Base-by-base conservation (phyloP, 2,888 invertebrate genomes). In the Melanchra persicariae region DNA sequence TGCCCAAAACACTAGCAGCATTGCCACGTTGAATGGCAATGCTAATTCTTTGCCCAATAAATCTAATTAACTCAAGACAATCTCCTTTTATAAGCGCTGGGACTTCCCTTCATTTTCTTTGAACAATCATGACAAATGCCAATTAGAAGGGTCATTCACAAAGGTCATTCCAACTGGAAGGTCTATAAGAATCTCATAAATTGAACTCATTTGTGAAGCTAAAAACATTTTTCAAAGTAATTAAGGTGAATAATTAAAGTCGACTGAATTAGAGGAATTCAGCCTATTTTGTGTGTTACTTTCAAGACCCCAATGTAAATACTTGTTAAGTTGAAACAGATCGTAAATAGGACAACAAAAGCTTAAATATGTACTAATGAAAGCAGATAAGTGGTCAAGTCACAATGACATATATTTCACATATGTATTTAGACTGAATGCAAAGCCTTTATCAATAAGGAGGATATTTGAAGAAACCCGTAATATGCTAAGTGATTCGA, bases 221-320 rank as follows among this genome's bases (percentile, higher is more conserved):
- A 7, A 26, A 74, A 76, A 76, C 43, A 49, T 54, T 74, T 76
- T 76, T 34, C 15, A 12, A 59, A 70, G 49, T 68, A 51, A 57
- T 60, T 74, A 49, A 43, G 7, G n/a, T 26, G 19, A 74, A 54
- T 54, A 59, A 59, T 49, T 55, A 26, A 49, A 52, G 12, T 43
- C 22, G 15, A 15, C 40, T n/a, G 12, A 58, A 62, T 62, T 43
- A 15, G 15, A 40, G 40, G 40, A 15, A 40, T 19, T 45, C 45
- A 45, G 40, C 24, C 15, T 22, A 34, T 34, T 10, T 52, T 43
- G 10, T 17, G n/a, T 30, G 9, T 51, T 4, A 19, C 4, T 61
- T 43, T 57, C 22, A 61, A 15, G 40, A 9, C 43, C 24, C 10
- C 15, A 54, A 68, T 68, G 68, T 49, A 75, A 74, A 75, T 49